Conservation (phyloP, 2,797 vertebrate species). For the Clarias platycephalus region DNA sequence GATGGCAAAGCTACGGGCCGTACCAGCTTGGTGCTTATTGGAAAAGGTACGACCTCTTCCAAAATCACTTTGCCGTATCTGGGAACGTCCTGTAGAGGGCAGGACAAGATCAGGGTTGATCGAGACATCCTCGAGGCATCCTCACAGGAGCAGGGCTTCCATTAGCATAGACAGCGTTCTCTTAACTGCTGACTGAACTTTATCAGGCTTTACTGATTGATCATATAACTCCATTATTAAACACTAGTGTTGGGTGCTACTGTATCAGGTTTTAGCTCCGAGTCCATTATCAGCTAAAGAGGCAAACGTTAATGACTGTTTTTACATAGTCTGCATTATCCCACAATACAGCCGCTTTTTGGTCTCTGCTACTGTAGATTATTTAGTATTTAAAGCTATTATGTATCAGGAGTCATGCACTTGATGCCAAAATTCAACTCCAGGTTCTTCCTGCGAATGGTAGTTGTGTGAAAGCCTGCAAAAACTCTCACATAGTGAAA, state of each 20-base stretch:
- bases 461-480: neutral
- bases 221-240: slow-evolving; percentile 27
- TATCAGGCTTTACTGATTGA: slow-evolving; percentile 27
- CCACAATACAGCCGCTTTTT: neutral
- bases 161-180: neutral
- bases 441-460: neutral
- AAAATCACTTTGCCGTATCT: slow-evolving; percentile 53
- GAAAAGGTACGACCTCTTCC: slow-evolving; percentile 76
- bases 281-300: slow-evolving; percentile 20
- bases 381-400: neutral
- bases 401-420: neutral
- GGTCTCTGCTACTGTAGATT: neutral
- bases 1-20: slow-evolving; percentile 94
- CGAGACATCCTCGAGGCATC: neutral
- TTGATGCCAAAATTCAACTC: neutral
- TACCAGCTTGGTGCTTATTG: slow-evolving; percentile 93
- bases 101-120: slow-evolving; percentile 67
- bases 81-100: slow-evolving; percentile 66
- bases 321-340: neutral
- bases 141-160: neutral
- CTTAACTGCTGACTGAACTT: slow-evolving; percentile 10
- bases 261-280: neutral
- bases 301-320: neutral
- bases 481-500: neutral
- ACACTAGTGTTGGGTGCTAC: slow-evolving; percentile 10